A percentile compares a stretch with the other conserved stretches of the same genome.
phyloP scores from a whole-genome alignment of 1,140 invertebrate species.

The Ephestia elutella region DNA sequence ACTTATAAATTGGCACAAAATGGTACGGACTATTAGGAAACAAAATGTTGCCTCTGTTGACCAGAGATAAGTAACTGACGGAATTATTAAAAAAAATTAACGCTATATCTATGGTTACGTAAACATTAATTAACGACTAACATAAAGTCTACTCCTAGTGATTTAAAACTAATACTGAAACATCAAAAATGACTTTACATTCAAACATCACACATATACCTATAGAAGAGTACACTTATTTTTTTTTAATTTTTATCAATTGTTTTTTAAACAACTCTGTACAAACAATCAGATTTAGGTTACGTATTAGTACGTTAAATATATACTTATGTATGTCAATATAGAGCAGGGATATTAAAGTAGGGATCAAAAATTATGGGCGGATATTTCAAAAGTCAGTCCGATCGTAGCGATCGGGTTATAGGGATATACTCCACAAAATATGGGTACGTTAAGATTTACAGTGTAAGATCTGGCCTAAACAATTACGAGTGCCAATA shows the following conservation, averaged over 20 bases:
- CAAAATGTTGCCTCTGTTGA: constrained; percentile 12
- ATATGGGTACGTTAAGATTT: background rate
- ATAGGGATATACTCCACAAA: constrained; percentile 10
- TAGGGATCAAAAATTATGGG: constrained; percentile 36
- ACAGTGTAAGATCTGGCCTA: constrained; percentile 5
- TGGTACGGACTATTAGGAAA: constrained; percentile 17
- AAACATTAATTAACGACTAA: constrained; percentile 68
- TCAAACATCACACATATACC: constrained; percentile 35
- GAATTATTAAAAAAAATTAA: constrained; percentile 57
- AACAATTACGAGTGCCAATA: constrained; percentile 11
- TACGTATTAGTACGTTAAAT: constrained; percentile 21
- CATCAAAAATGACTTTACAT: constrained; percentile 50
- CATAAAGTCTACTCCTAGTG: constrained; percentile 60
- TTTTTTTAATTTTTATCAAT: constrained; percentile 36
- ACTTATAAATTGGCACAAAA: constrained; percentile 26
- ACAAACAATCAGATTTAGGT: constrained; percentile 44
- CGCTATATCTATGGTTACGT: constrained; percentile 45
- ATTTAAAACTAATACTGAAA: constrained; percentile 66
- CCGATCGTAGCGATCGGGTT: constrained; percentile 5
- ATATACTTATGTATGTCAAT: constrained; percentile 22
- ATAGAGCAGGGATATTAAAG: constrained; percentile 28
- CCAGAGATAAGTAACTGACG: constrained; percentile 32
- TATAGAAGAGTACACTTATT: constrained; percentile 30
- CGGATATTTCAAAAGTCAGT: constrained; percentile 32
- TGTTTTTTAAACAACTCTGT: constrained; percentile 50